Conservation (phyloP, 2,888 invertebrate species). For the Spodoptera picta region DNA sequence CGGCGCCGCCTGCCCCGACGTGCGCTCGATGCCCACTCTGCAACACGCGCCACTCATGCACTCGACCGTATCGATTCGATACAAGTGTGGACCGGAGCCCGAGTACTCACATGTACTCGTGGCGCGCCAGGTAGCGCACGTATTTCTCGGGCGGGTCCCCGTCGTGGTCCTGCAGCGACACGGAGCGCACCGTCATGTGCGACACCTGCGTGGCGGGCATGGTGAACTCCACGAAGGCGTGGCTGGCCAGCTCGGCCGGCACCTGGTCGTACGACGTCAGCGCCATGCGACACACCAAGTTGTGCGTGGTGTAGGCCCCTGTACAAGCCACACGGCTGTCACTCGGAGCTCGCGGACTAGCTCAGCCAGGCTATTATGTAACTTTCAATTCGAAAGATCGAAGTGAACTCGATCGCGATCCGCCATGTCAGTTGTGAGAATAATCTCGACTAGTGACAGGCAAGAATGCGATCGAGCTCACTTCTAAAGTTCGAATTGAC, state of each 20-base stretch:
- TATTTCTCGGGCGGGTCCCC: constrained; percentile 99
- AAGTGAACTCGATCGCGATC: too few relatives aligned
- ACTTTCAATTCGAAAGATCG: too few relatives aligned
- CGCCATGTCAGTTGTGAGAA: too few relatives aligned
- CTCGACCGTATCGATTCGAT: too few relatives aligned
- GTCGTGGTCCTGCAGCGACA: constrained; percentile 95
- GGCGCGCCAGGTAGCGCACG: constrained; percentile 98
- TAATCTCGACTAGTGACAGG: too few relatives aligned
- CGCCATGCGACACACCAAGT: constrained; percentile 97
- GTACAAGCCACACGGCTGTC: constrained; percentile 12
- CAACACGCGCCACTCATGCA: constrained; percentile 2
- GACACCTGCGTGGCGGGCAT: constrained; percentile 98
- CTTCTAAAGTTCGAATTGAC: too few relatives aligned
- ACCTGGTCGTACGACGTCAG: constrained; percentile 99
- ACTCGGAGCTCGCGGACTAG: too few relatives aligned
- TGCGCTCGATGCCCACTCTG: constrained; percentile 96
- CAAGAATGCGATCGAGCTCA: too few relatives aligned
- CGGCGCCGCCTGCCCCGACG: constrained; percentile 81
- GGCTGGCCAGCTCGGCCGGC: constrained; percentile 96
- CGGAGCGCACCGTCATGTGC: constrained; percentile 98
- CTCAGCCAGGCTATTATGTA: too few relatives aligned
- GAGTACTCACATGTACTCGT: constrained; percentile 94
- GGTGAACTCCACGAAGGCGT: constrained; percentile 98
- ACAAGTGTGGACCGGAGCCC: background rate
- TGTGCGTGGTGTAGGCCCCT: constrained; percentile 99